Base-by-base conservation (phyloP, 2,888 invertebrate species). In the Andrena marginata region DNA sequence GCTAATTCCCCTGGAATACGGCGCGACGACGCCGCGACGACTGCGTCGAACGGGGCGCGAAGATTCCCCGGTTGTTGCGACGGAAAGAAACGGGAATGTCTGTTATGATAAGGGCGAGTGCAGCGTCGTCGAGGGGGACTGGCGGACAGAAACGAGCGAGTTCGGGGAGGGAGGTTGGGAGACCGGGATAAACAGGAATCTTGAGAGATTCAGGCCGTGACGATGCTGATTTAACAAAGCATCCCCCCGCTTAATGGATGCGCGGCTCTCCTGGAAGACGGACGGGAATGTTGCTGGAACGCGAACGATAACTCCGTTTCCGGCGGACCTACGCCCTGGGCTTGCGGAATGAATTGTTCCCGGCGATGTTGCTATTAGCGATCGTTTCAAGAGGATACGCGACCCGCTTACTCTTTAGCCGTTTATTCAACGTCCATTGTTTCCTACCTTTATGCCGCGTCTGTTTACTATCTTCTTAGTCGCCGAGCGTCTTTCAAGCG, bases 201-300 rank as follows among this genome's bases (percentile, higher is more conserved):
- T 62, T 62, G 80, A 68, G 63, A 73, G 56, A 59, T 56, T 56
- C 62, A 20, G 68, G 13, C 23, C 68, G 26, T 42, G 63, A 62
- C 60, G 60, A 26, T 59, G 69, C 68, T 64, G 72, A 72, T 78
- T 78, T 78, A 78, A 73, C 80, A 49, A 80, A 68, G 67, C 80
- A 7, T 16, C 56, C 33, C 33, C 42, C 5, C 51, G 67, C 63
- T 78, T 73, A 79, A 79, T 79, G 81, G 73, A 69, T 60, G 69
- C 73, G 10, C 42, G 13, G 64, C 59, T 54, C n/a, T 1, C 20
- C 13, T 65, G 8, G 49, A 72, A 31, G 72, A 33, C 29, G 59
- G 20, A 72, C 33, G 73, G 42, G 31, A 60, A 73, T 48, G 65
- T 42, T 73, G 42, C 42, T 29, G 73, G 56, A 69, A 78, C 59